A percentile compares a stretch with the other conserved stretches of the same genome.
Conservation (phyloP, 2,797 vertebrate species). For the Nannoperca australis region DNA sequence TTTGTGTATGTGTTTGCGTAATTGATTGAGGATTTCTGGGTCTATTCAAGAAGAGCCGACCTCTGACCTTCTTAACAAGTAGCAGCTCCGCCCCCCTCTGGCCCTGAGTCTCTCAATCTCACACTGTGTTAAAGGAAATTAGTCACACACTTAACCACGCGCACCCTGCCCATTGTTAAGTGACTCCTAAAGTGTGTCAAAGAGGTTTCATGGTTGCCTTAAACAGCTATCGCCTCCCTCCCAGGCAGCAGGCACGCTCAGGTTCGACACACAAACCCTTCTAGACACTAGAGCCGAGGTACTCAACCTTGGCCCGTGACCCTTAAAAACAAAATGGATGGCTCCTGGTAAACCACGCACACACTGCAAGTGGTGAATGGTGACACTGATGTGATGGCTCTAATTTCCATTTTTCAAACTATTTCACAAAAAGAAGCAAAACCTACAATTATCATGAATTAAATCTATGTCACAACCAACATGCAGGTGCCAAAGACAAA, state of each 20-base stretch:
- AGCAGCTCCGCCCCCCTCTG: slow-evolving; percentile 72
- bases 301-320: slow-evolving; percentile 64
- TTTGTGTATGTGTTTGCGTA: slow-evolving; percentile 77
- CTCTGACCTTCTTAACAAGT: slow-evolving; percentile 85
- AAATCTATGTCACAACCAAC: background rate
- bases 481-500: background rate
- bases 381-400: background rate
- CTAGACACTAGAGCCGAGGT: slow-evolving; percentile 23
- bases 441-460: background rate
- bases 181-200: slow-evolving; percentile 80
- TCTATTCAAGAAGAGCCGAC: slow-evolving; percentile 79
- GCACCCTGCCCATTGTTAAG: slow-evolving; percentile 77
- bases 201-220: slow-evolving; percentile 79
- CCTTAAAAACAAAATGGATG: slow-evolving; percentile 40
- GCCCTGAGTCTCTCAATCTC: slow-evolving; percentile 80
- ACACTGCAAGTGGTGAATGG: slow-evolving; percentile 9
- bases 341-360: background rate
- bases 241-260: slow-evolving; percentile 59
- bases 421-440: background rate
- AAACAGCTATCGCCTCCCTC: slow-evolving; percentile 68
- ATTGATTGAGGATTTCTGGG: slow-evolving; percentile 86
- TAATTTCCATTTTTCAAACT: background rate
- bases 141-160: slow-evolving; percentile 84
- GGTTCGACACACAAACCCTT: slow-evolving; percentile 60
- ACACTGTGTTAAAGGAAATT: slow-evolving; percentile 83